Conservation (phyloP, 2,113 vertebrate genomes). For the Cyanistes caeruleus region DNA sequence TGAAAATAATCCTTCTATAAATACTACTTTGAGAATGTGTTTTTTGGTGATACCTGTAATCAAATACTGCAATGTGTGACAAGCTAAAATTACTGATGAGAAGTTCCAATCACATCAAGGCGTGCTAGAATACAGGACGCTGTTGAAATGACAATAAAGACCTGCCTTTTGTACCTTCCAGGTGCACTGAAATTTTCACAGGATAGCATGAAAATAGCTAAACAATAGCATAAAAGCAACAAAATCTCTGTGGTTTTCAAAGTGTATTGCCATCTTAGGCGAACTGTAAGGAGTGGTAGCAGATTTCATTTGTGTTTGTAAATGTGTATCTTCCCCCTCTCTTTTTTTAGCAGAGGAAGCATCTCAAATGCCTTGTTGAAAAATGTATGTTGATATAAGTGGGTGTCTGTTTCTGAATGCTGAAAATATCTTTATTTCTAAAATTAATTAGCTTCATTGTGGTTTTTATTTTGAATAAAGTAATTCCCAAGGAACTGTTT, state of each 20-base stretch:
- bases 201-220: background rate
- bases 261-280: background rate
- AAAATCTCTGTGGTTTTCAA: background rate
- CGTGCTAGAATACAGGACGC: background rate
- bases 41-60: background rate
- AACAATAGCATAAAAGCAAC: background rate
- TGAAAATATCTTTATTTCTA: constrained; percentile 13
- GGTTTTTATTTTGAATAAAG: constrained; percentile 64
- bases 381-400: background rate
- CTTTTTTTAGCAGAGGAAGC: background rate
- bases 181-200: background rate
- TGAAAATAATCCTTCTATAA: background rate
- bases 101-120: background rate
- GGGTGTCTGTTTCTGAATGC: background rate
- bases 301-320: background rate
- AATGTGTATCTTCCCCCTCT: background rate
- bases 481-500: background rate
- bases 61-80: fast-evolving
- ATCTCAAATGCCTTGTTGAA: constrained; percentile 27
- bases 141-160: background rate
- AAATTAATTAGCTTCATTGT: background rate
- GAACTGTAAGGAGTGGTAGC: background rate
- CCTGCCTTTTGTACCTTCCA: background rate
- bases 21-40: background rate
- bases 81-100: background rate